A percentile compares a stretch with the other conserved stretches of the same genome.
Evolutionary conservation across 2,888 invertebrate genomes (phyloP).

Genomic region (Catocala sponsa): DNA sequence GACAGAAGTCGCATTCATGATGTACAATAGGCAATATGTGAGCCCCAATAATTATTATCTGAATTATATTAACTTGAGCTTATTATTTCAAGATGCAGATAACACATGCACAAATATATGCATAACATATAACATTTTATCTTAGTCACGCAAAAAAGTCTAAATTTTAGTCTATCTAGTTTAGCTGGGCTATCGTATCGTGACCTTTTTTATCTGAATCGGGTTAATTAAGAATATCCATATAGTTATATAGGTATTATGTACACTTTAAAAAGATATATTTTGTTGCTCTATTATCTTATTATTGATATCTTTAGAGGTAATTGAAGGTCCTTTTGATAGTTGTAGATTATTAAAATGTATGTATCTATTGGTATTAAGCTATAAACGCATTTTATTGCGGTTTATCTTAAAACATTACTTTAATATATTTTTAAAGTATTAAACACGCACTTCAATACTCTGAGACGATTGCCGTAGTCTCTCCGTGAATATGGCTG

Average conservation of each 20-base stretch:
- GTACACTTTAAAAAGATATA: slow-evolving; percentile 20
- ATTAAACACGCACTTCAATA: no score
- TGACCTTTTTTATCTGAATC: slow-evolving; percentile 55
- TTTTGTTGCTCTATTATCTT: slow-evolving; percentile 21
- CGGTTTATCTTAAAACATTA: no score
- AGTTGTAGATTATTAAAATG: slow-evolving; percentile 29
- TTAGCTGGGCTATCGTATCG: slow-evolving; percentile 46
- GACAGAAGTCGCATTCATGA: no score
- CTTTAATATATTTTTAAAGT: no score
- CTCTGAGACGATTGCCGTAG: no score
- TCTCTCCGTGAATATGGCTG: no score
- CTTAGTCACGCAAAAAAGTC: slow-evolving; percentile 59
- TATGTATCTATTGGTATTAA: background rate
- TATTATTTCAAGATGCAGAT: slow-evolving; percentile 6
- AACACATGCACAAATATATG: slow-evolving; percentile 12
- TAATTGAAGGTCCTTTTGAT: slow-evolving; percentile 24
- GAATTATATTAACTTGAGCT: no score
- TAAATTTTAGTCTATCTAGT: slow-evolving; percentile 68
- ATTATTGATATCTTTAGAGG: slow-evolving; percentile 18
- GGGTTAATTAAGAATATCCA: slow-evolving; percentile 31
- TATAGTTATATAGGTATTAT: slow-evolving; percentile 12
- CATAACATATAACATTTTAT: slow-evolving; percentile 48
- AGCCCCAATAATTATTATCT: no score
- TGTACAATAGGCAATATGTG: no score
- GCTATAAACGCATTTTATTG: no score